Evolutionary conservation across 2,797 vertebrate genomes (phyloP).

Genomic region (Mareca penelope): DNA sequence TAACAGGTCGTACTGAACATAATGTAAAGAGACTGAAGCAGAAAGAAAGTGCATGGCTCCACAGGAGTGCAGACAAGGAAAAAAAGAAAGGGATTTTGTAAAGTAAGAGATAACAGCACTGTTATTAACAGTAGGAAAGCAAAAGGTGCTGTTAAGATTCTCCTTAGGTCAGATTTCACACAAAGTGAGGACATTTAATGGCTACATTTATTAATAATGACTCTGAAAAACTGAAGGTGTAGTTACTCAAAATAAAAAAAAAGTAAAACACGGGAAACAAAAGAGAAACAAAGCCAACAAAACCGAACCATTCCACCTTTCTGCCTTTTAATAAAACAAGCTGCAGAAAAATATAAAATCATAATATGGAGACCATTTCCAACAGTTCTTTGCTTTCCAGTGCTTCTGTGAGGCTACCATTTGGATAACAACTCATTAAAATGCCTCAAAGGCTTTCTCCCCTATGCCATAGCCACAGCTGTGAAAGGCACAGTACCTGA

Average conservation of each 20-base stretch:
- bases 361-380: neutral
- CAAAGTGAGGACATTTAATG: neutral
- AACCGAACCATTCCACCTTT: neutral
- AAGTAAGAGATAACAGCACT: neutral
- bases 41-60: neutral
- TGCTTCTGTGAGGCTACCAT: neutral
- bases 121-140: neutral
- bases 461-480: neutral
- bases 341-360: neutral
- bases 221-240: neutral
- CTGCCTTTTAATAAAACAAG: neutral
- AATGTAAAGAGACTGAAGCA: neutral
- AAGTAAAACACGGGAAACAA: neutral
- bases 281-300: neutral
- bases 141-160: neutral
- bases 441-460: neutral
- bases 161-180: neutral
- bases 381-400: neutral
- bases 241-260: neutral
- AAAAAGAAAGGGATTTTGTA: neutral
- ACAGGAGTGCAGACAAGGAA: neutral
- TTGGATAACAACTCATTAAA: neutral
- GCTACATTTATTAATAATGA: neutral
- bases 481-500: neutral
- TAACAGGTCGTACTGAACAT: neutral